Evolutionary conservation across 2,113 vertebrate genomes (phyloP).

Genomic region (Syrrhaptes paradoxus): DNA sequence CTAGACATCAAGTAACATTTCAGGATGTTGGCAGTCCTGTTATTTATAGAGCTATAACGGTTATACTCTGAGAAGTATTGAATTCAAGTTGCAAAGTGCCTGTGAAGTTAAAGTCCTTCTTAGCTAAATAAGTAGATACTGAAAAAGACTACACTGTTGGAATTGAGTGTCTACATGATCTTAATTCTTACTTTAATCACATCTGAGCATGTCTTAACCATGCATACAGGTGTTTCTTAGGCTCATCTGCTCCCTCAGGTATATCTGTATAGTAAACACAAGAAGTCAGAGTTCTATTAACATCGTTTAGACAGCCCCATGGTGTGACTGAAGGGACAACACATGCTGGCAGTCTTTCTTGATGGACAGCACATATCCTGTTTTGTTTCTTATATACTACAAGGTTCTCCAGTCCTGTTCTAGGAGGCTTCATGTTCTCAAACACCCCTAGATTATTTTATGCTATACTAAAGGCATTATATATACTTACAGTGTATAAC

Average conservation of each 20-base stretch:
- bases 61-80: not conserved
- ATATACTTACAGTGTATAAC: not conserved
- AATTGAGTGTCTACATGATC: not conserved
- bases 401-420: not conserved
- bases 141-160: not conserved
- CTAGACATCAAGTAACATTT: not conserved
- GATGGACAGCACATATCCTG: accelerated
- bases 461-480: not conserved
- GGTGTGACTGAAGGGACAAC: not conserved
- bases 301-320: not conserved
- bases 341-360: not conserved
- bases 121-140: not conserved
- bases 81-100: not conserved
- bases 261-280: not conserved
- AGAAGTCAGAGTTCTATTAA: not conserved
- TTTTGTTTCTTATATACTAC: not conserved
- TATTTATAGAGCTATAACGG: not conserved
- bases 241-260: not conserved
- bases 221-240: not conserved
- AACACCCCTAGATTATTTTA: not conserved
- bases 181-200: not conserved
- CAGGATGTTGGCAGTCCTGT: not conserved
- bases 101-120: not conserved
- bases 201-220: not conserved
- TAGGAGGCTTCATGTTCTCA: not conserved